Conservation (phyloP, 1,140 invertebrate species). For the Brachionus manjavacas region DNA sequence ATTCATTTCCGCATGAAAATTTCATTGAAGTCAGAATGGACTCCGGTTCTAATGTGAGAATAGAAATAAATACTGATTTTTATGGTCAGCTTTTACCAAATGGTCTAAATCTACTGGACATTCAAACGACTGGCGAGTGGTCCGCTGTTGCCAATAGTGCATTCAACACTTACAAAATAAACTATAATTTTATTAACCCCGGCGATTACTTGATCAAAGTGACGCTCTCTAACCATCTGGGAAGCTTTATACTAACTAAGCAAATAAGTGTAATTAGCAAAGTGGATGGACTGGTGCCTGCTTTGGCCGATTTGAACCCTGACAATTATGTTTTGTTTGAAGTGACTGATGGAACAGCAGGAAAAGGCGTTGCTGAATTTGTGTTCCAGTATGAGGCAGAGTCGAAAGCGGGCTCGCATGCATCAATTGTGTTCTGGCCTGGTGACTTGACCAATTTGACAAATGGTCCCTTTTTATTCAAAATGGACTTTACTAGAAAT, state of each 20-base stretch:
- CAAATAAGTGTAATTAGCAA: constrained; percentile 4
- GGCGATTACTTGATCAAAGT: constrained; percentile 21
- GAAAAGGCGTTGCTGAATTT: constrained; percentile 4
- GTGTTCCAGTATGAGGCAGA: not conserved
- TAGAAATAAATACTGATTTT: constrained; percentile 10
- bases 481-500: constrained; percentile 35
- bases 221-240: not conserved
- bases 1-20: not conserved
- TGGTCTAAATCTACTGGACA: not conserved
- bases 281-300: not conserved
- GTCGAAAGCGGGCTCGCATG: not conserved
- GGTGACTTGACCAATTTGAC: not conserved
- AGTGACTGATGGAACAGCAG: not conserved
- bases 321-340: constrained; percentile 15
- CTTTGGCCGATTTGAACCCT: not conserved
- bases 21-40: constrained; percentile 1
- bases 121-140: constrained; percentile 1
- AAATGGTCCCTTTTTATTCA: not conserved
- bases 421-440: constrained; percentile 6
- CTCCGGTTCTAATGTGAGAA: constrained; percentile 34
- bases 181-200: not conserved
- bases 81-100: not conserved
- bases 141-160: not conserved
- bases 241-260: not conserved
- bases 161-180: not conserved